Evolutionary conservation across 2,113 vertebrate genomes (phyloP), one percentile per base, ranked within the genome.

Genomic region (Trematomus loennbergii): DNA sequence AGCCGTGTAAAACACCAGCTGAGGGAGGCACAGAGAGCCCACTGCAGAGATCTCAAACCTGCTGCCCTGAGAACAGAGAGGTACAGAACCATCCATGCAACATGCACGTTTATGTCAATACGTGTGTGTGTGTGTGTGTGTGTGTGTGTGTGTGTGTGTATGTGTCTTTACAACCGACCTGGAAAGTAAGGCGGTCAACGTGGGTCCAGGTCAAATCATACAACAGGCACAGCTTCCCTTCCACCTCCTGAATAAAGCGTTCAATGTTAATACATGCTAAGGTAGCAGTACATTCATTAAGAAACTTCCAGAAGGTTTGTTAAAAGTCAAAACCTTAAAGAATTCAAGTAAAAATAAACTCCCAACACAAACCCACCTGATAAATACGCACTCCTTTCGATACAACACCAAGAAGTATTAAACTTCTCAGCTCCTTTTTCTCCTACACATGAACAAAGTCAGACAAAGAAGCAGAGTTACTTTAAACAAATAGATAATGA

Each of bases 1-100:
- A 11, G 90, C 92, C 0, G 95, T 95, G 90, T 95, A 94, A 69
- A 94, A 96, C 74, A 95, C 91, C 74, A 96, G 84, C 72, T 75
- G 92, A 73, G 65, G 90, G 91, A 89, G 94, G 92, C 80, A 95
- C 92, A 66, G 65, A 53, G 73, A 90, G 29, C 71, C 81, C n/a
- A 96, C 94, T 1, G 93, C 94, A 63, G 93, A 70, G 59, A 97
- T 95, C 90, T 96, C 94, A 86, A 97, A 96, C 66, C 93, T 96
- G 45, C 95, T 90, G 12, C 97, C 96, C 97, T 98, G 91, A 82
- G 18, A 69, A 49, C 6, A 4, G 3, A 67, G 12, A 62, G 18
- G 12, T 43, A 22, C 66, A 11, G 45, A 16, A 25, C 12, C 22
- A 22, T 43, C 33, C 17, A 9, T 49, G 45, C 10, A 36, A 22